A percentile compares a stretch with the other conserved stretches of the same genome.
phyloP scores from a whole-genome alignment of 1,140 invertebrate genomes.

The Danaus plexippus region DNA sequence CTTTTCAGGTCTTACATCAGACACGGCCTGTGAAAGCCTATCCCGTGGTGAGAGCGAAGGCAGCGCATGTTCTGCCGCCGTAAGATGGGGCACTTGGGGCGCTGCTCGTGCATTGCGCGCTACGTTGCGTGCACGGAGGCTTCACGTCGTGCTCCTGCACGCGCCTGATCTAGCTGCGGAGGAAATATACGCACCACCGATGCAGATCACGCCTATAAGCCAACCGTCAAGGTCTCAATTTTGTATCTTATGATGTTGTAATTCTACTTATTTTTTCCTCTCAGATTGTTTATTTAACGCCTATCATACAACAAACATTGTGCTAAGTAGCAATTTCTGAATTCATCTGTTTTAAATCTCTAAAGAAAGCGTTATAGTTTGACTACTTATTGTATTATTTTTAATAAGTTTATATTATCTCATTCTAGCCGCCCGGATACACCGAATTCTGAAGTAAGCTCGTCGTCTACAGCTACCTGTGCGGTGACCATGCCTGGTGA shows the following conservation, averaged over 20 bases:
- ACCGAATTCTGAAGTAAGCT: conserved; percentile 55
- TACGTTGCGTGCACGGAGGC: conserved; percentile 77
- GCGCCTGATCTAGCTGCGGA: conserved; percentile 78
- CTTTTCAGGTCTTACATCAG: conserved; percentile 49
- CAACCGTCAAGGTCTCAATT: conserved; percentile 47
- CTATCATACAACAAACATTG: no score
- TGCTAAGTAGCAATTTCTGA: no score
- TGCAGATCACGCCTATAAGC: conserved; percentile 48
- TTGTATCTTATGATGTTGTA: not conserved
- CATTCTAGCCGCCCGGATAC: conserved; percentile 61
- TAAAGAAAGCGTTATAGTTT: no score
- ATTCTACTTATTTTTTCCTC: not conserved
- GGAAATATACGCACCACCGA: conserved; percentile 55
- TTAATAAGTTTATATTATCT: no score
- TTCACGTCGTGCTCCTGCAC: conserved; percentile 83
- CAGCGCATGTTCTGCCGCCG: conserved; percentile 78
- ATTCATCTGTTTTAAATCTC: no score
- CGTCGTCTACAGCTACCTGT: conserved; percentile 45
- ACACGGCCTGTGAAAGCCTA: conserved; percentile 60
- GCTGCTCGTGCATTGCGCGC: conserved; percentile 79
- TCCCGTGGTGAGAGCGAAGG: conserved; percentile 63
- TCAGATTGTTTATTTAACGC: no score
- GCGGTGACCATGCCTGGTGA: conserved; percentile 69
- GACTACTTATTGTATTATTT: no score
- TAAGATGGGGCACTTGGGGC: conserved; percentile 73